Evolutionary conservation across 1,140 invertebrate genomes (phyloP), one percentile per base, ranked within the genome.

Genomic region (Theocolax elegans): DNA sequence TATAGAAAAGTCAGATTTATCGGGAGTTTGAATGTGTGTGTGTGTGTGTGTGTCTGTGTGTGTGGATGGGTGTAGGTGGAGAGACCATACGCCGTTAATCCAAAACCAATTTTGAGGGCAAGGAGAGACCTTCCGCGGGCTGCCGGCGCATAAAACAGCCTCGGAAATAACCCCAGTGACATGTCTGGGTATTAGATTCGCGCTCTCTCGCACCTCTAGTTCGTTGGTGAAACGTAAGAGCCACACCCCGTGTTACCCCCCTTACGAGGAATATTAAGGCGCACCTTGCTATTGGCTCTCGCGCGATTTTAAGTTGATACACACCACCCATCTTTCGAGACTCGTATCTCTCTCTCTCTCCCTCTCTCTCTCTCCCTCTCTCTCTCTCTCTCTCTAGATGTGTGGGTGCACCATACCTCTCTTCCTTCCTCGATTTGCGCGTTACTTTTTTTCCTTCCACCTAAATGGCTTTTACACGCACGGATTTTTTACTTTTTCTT

Each of bases 81-180:
- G n/a, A n/a, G 27, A 13, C 17, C n/a, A 40, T 42, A 38, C 59
- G 54, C 53, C 66, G 72, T 75, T 76, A 77, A 76, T 77, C 75
- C 66, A 65, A 75, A 75, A 78, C 73, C 75, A 76, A 78, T 78
- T 78, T 76, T 64, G 59, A 75, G 60, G 66, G 60, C 51, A 21
- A 8, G 53, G 25, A 10, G 7, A 23, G 23, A 12, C 13, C 56
- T 71, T 74, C 67, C 51, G 51, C 40, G 64, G 67, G 8, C 51
- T 58, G 46, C 44, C 42, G 53, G 44, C 44, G 72, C 66, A 67
- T 75, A 73, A 75, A 74, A 74, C 72, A 73, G 63, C 60, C 17
- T 15, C 62, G 62, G 70, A 74, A 74, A 78, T 75, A 74, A 78
- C 64, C 58, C 54, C 42, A 48, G 67, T 53, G 64, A 77, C 67